phyloP scores from a whole-genome alignment of 2,888 invertebrate species.

The Spicauda simplicius region DNA sequence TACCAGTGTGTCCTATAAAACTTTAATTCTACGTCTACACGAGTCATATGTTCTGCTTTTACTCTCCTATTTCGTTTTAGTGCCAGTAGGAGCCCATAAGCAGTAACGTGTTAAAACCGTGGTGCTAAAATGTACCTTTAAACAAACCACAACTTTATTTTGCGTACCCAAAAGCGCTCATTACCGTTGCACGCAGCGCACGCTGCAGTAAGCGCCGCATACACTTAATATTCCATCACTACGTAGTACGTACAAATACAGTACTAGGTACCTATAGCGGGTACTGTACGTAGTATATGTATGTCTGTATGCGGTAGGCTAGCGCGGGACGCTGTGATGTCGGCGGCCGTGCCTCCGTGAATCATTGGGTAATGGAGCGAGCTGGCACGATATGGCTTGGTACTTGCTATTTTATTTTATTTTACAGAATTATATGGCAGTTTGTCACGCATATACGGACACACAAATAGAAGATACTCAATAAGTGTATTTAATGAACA shows the following conservation, averaged over 20 bases:
- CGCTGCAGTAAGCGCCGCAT: slow-evolving; percentile 23
- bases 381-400: slow-evolving; percentile 45
- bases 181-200: not conserved
- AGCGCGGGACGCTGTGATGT: slow-evolving; percentile 58
- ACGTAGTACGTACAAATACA: not conserved
- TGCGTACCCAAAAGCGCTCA: slow-evolving; percentile 7
- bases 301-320: slow-evolving; percentile 16
- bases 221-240: slow-evolving; percentile 27
- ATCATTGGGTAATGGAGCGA: slow-evolving; percentile 72
- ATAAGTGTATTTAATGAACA: too few relatives aligned
- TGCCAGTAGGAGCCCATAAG: too few relatives aligned
- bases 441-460: too few relatives aligned
- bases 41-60: too few relatives aligned
- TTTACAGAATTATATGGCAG: too few relatives aligned
- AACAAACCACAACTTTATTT: not conserved
- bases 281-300: not conserved
- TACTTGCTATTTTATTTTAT: slow-evolving; percentile 47
- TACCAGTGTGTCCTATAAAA: too few relatives aligned
- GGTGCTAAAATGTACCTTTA: too few relatives aligned
- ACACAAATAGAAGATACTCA: too few relatives aligned
- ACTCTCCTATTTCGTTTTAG: too few relatives aligned
- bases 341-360: slow-evolving; percentile 73
- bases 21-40: too few relatives aligned
- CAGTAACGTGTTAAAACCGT: too few relatives aligned
- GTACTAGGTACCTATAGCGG: too few relatives aligned